Evolutionary conservation across 2,888 invertebrate genomes (phyloP).

Genomic region (Cryptocephalus primarius): DNA sequence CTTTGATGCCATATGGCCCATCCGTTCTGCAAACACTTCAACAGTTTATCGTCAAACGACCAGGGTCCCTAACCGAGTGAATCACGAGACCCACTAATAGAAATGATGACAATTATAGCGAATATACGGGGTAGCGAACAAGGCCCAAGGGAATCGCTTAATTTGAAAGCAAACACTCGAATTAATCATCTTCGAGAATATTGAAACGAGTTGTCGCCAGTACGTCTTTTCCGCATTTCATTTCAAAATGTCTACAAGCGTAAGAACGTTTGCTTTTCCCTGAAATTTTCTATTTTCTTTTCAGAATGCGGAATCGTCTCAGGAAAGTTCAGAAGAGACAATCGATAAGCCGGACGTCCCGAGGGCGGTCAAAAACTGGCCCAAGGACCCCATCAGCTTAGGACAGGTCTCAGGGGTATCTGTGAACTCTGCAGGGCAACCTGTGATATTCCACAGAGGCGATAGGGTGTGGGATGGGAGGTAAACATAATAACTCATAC

Average conservation of each 20-base stretch:
- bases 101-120: no score
- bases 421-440: slow-evolving; percentile 64
- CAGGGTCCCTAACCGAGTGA: neutral
- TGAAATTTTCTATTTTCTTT: neutral
- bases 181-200: no score
- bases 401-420: slow-evolving; percentile 84
- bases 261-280: slow-evolving; percentile 4
- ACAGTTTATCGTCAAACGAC: no score
- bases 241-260: no score
- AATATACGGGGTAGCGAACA: no score
- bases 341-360: slow-evolving; percentile 50
- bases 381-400: slow-evolving; percentile 48
- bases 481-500: slow-evolving; percentile 41
- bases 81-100: neutral
- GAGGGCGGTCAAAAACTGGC: slow-evolving; percentile 50
- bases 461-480: slow-evolving; percentile 65
- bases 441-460: slow-evolving; percentile 78
- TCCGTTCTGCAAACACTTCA: no score
- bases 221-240: no score
- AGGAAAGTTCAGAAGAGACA: slow-evolving; percentile 6
- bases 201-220: no score
- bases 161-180: no score
- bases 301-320: slow-evolving; percentile 6
- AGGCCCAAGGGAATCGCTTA: no score
- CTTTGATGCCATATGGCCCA: no score